A percentile compares a stretch with the other conserved stretches of the same genome.
Evolutionary conservation across 2,888 invertebrate genomes (phyloP).

Genomic region (Macaria notata): DNA sequence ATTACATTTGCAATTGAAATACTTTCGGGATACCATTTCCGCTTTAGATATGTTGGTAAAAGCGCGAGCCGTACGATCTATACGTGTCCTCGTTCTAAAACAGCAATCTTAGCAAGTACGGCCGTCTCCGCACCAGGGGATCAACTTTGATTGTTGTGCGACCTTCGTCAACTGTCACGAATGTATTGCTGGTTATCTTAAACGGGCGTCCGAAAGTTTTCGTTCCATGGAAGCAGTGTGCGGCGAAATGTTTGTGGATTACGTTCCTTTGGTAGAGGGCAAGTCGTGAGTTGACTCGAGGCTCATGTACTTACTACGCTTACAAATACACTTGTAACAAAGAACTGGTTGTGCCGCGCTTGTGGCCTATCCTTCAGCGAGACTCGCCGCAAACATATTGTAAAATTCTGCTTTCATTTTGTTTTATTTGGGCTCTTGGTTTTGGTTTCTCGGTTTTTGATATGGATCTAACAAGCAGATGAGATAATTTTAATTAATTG

Average conservation of each 20-base stretch:
- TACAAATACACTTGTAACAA: constrained; percentile 47
- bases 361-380: constrained; percentile 45
- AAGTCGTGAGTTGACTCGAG: constrained; percentile 39
- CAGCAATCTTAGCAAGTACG: constrained; percentile 51
- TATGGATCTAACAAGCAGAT: constrained; percentile 18
- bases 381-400: constrained; percentile 43
- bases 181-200: constrained; percentile 41
- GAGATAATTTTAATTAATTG: background rate
- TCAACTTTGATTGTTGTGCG: constrained; percentile 38
- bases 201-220: constrained; percentile 33
- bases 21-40: constrained; percentile 51
- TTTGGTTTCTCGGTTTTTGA: constrained; percentile 30
- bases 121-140: constrained; percentile 38
- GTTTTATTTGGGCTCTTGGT: background rate
- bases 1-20: constrained; percentile 55
- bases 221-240: constrained; percentile 39
- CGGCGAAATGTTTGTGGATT: constrained; percentile 39
- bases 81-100: constrained; percentile 52
- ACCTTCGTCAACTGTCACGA: constrained; percentile 41
- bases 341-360: constrained; percentile 60
- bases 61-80: constrained; percentile 30
- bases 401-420: constrained; percentile 27
- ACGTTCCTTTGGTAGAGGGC: constrained; percentile 41
- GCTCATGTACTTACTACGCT: constrained; percentile 30
- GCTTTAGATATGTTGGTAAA: constrained; percentile 49